Percentiles rank a stretch among this genome's conserved stretches.
Conservation (phyloP, 2,888 invertebrate genomes). For the Phrixothrix hirtus region DNA sequence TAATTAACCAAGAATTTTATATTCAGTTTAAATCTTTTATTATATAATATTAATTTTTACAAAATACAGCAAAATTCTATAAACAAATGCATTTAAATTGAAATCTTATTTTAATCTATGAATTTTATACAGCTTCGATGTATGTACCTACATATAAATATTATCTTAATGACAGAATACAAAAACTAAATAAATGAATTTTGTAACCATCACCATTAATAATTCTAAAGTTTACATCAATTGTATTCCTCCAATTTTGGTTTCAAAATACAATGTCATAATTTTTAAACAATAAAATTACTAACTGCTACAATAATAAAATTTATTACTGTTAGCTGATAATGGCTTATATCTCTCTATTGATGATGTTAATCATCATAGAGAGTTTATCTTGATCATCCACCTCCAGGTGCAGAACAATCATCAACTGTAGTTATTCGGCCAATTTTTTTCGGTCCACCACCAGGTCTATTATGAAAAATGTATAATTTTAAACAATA, state of each 20-base stretch:
- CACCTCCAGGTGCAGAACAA: slow-evolving; percentile 45
- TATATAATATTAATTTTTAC: too few species aligned
- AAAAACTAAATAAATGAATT: neutral
- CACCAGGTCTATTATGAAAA: slow-evolving; percentile 29
- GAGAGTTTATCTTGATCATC: slow-evolving; percentile 45
- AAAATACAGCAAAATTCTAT: too few species aligned
- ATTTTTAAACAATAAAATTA: slow-evolving; percentile 18
- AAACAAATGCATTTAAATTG: too few species aligned
- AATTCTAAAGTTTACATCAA: slow-evolving; percentile 32
- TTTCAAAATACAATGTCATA: slow-evolving; percentile 40
- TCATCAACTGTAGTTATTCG: slow-evolving; percentile 41
- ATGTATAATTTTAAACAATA: neutral
- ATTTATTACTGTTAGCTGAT: slow-evolving; percentile 13
- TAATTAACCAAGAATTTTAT: too few species aligned
- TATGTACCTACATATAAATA: too few species aligned
- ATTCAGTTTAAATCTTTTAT: too few species aligned
- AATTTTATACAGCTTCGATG: too few species aligned
- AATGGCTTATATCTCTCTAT: slow-evolving; percentile 29
- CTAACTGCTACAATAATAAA: slow-evolving; percentile 6
- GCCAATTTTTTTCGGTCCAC: slow-evolving; percentile 37
- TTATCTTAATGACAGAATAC: too few species aligned
- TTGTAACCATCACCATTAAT: slow-evolving; percentile 23
- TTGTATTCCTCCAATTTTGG: slow-evolving; percentile 37
- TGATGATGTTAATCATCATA: slow-evolving; percentile 28
- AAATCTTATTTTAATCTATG: too few species aligned